Base-by-base conservation (phyloP, 2,797 vertebrate genomes). In the Syndactyla subalaris region DNA sequence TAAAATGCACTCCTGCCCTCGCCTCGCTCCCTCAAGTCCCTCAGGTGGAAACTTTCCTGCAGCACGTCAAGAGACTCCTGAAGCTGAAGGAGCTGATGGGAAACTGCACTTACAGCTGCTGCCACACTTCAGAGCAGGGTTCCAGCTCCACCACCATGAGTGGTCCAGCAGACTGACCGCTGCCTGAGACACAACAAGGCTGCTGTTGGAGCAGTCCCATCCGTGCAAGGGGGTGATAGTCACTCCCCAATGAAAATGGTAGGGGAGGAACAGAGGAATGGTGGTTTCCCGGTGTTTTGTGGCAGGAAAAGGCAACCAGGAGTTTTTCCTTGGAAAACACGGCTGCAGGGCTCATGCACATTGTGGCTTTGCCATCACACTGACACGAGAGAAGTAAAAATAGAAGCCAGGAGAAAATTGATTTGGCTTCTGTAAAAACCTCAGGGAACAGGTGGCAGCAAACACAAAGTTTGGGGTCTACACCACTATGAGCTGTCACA, bases 1-100 rank as follows among this genome's bases (percentile, higher is more conserved):
- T 54, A 73, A 78, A 88, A 92, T 8, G 3, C 24, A 52, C 51
- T 55, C 46, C 55, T 8, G 0, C 46, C 54, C 66, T 95, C 2
- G 0, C 29, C 39, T 92, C 54, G 3, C 15, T 91, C 72, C 34
- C 54, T 61, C 82, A 68, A 85, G 92, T 58, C 43, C 51, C 71
- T 29, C 45, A 46, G 14, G 49, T 1, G 1, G 70, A 89, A 95
- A 72, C 46, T 58, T 81, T 54, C 34, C 62, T 3, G 11, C 0
- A 1, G 39, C 68, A 38, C 0, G 0, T 48, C 74, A 49, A 73
- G 74, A 82, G 63, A 57, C 36, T 71, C 82, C 1, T 0, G 49
- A 10, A 79, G 59, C 72, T 54, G 36, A 52, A 21, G 75, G 72
- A 80, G 52, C 68, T 48, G n/a, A 57, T 23, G 75, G 68, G 55